These are phyloP conservation scores for Scaptomyza hsui DNA, from an alignment of 1,140 invertebrate genomes.

Conservation along the genomic window DNA sequence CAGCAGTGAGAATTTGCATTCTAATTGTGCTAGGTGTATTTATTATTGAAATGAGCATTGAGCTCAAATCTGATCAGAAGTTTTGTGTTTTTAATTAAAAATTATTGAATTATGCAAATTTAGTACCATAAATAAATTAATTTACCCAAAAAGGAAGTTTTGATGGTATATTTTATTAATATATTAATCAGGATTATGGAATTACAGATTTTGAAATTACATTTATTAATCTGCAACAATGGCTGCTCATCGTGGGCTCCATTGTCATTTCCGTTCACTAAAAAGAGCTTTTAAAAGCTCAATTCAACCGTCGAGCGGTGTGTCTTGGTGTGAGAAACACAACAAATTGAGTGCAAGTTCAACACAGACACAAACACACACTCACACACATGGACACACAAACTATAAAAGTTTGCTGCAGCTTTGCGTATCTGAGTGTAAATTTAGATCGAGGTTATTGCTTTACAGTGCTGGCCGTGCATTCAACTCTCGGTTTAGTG, in stretches of 20 bases:
- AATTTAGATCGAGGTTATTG: slow-evolving; percentile 83
- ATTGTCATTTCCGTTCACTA: slow-evolving; percentile 58
- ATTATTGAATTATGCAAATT: background rate
- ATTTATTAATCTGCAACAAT: background rate
- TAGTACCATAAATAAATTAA: too few relatives aligned
- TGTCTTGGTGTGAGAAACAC: slow-evolving; percentile 5
- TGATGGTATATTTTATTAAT: too few relatives aligned
- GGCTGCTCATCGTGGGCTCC: background rate
- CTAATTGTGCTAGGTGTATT: background rate
- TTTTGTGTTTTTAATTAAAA: background rate
- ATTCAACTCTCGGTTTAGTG: slow-evolving; percentile 70
- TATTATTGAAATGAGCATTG: background rate
- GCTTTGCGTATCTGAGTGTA: slow-evolving; percentile 66
- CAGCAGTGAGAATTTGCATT: background rate
- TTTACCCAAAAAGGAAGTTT: too few relatives aligned
- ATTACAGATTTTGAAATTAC: background rate
- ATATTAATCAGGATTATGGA: too few relatives aligned
- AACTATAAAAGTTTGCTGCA: slow-evolving; percentile 40
- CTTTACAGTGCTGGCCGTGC: slow-evolving; percentile 78
- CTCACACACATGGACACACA: background rate
- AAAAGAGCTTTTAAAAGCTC: slow-evolving; percentile 17
- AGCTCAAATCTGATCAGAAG: background rate
- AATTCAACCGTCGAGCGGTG: slow-evolving; percentile 1
- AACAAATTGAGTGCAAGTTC: slow-evolving; percentile 77
- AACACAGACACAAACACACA: slow-evolving; percentile 44